Evolutionary conservation across 2,888 invertebrate species (phyloP).

Genomic region (Dolomedes plantarius): DNA sequence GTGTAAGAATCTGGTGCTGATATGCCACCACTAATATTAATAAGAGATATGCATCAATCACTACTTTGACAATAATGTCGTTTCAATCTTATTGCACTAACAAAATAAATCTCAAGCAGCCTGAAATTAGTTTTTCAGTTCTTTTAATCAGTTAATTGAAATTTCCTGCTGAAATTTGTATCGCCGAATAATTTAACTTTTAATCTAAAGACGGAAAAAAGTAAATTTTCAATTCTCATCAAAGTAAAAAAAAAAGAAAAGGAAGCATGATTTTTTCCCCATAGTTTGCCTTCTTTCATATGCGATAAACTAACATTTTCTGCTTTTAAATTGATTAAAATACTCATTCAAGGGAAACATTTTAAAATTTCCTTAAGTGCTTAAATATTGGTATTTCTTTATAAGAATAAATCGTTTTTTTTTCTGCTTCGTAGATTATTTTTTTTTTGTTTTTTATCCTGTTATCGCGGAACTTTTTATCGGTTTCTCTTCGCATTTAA

Average conservation of each 20-base stretch:
- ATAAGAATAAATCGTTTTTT: neutral
- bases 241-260: neutral
- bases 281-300: neutral
- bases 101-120: no score
- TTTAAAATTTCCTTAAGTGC: conserved; percentile 3
- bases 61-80: no score
- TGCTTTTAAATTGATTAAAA: conserved; percentile 14
- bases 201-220: no score
- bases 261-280: no score
- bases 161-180: neutral
- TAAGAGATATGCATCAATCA: no score
- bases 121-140: no score
- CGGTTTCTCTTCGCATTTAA: neutral
- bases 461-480: neutral
- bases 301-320: neutral
- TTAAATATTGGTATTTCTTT: conserved; percentile 2
- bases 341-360: conserved; percentile 2
- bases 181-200: neutral
- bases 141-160: neutral
- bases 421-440: neutral
- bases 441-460: neutral
- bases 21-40: no score
- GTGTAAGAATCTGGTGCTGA: no score
- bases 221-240: neutral
- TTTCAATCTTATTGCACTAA: no score